Conservation (phyloP, 2,888 invertebrate species). For the Enchytraeus crypticus region DNA sequence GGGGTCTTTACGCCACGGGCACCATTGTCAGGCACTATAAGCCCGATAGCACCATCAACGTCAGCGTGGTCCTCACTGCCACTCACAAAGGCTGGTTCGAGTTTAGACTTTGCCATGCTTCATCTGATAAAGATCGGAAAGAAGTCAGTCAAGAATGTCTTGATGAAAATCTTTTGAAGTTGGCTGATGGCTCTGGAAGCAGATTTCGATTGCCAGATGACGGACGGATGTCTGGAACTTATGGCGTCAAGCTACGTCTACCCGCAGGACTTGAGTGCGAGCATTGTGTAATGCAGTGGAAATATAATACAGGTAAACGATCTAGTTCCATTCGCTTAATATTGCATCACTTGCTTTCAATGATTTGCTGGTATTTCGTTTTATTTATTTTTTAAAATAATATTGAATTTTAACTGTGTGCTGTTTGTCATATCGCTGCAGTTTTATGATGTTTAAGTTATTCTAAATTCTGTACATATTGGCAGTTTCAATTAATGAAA, state of each 20-base stretch:
- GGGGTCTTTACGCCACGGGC: conserved; percentile 24
- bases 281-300: conserved; percentile 28
- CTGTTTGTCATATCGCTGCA: no score
- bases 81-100: conserved; percentile 25
- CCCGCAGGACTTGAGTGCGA: conserved; percentile 16
- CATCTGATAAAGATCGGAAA: neutral
- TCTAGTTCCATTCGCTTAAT: no score
- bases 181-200: conserved; percentile 15
- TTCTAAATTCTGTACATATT: no score
- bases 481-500: no score
- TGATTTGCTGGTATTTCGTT: no score
- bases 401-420: no score
- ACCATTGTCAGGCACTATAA: conserved; percentile 15
- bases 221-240: neutral
- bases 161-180: conserved; percentile 13
- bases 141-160: conserved; percentile 12
- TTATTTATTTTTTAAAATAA: no score
- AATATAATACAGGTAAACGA: conserved; percentile 25
- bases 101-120: conserved; percentile 22
- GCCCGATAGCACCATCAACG: neutral
- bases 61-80: conserved; percentile 19
- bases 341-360: no score
- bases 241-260: conserved; percentile 8
- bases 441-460: no score
- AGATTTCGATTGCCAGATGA: neutral